These are phyloP conservation scores for Drosophila lowei DNA, from an alignment of 1,140 invertebrate species.

Conservation along the genomic window DNA sequence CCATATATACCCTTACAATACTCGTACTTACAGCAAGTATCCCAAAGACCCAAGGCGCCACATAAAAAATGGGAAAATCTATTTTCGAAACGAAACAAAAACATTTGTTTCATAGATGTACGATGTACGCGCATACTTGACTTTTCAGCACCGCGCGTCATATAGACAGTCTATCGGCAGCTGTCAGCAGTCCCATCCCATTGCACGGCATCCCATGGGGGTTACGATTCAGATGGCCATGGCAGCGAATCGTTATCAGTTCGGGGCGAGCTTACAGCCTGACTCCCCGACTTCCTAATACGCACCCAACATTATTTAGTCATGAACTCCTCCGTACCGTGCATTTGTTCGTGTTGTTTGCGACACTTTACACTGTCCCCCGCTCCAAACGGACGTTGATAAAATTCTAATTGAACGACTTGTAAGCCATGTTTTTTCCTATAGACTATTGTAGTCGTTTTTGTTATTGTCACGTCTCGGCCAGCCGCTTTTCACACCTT, in stretches of 20 bases:
- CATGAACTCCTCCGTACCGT: slow-evolving; percentile 39
- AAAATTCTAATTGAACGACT: slow-evolving; percentile 60
- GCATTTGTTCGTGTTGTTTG: slow-evolving; percentile 66
- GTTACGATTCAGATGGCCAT: slow-evolving; percentile 27
- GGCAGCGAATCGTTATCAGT: slow-evolving; percentile 20
- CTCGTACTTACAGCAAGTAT: slow-evolving; percentile 30
- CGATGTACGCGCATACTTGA: slow-evolving; percentile 7
- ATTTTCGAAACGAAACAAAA: slow-evolving; percentile 41
- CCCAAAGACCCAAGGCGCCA: slow-evolving; percentile 44
- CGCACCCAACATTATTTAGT: slow-evolving; percentile 62
- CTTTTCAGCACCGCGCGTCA: not conserved
- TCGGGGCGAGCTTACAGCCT: not conserved
- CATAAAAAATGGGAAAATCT: slow-evolving; percentile 57
- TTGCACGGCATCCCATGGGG: slow-evolving; percentile 15
- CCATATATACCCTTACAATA: slow-evolving; percentile 20
- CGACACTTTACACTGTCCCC: slow-evolving; percentile 31
- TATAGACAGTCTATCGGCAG: slow-evolving; percentile 18
- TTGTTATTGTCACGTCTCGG: slow-evolving; percentile 63
- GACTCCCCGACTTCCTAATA: slow-evolving; percentile 61
- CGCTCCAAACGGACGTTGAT: slow-evolving; percentile 45
- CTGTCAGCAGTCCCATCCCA: not conserved
- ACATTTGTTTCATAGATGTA: slow-evolving; percentile 10
- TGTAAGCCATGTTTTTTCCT: slow-evolving; percentile 16
- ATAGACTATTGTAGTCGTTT: slow-evolving; percentile 11
- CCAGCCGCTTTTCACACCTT: slow-evolving; percentile 53